phyloP scores from a whole-genome alignment of 2,113 vertebrate genomes.

The Pleuronectes platessa region DNA sequence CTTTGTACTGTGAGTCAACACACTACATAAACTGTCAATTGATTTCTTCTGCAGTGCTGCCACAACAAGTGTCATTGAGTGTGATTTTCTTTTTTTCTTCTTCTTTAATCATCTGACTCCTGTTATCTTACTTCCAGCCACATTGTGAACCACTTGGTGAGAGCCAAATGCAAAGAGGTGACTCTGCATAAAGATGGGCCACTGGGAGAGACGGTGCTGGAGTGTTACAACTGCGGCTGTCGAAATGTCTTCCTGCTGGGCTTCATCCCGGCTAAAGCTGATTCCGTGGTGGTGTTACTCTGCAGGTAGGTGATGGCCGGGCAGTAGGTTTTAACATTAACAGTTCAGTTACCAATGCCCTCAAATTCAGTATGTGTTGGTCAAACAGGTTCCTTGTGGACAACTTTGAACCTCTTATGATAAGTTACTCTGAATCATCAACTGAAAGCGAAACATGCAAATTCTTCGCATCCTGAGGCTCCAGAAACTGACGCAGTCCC shows the following conservation, averaged over 20 bases:
- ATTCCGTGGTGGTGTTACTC: slow-evolving; percentile 95
- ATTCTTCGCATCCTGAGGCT: neutral
- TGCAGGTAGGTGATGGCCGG: slow-evolving; percentile 86
- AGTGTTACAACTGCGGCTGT: slow-evolving; percentile 98
- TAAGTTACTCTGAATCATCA: neutral
- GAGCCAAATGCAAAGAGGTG: slow-evolving; percentile 98
- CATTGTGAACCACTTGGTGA: slow-evolving; percentile 97
- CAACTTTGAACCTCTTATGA: too few relatives aligned
- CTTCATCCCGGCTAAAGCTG: slow-evolving; percentile 98
- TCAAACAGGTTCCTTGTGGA: neutral
- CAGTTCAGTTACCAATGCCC: neutral
- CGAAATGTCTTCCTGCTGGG: slow-evolving; percentile 97
- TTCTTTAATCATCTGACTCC: neutral
- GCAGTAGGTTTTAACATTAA: neutral
- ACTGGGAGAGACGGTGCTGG: slow-evolving; percentile 95
- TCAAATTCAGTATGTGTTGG: neutral
- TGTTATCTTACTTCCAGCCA: slow-evolving; percentile 82
- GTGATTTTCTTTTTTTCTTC: neutral
- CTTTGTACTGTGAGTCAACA: neutral
- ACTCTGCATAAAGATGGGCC: slow-evolving; percentile 98
- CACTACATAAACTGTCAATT: neutral
- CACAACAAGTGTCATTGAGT: neutral
- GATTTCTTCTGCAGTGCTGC: neutral
- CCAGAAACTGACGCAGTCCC: neutral
- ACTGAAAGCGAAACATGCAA: neutral